phyloP scores from a whole-genome alignment of 2,113 vertebrate genomes.

The Chaenocephalus aceratus region DNA sequence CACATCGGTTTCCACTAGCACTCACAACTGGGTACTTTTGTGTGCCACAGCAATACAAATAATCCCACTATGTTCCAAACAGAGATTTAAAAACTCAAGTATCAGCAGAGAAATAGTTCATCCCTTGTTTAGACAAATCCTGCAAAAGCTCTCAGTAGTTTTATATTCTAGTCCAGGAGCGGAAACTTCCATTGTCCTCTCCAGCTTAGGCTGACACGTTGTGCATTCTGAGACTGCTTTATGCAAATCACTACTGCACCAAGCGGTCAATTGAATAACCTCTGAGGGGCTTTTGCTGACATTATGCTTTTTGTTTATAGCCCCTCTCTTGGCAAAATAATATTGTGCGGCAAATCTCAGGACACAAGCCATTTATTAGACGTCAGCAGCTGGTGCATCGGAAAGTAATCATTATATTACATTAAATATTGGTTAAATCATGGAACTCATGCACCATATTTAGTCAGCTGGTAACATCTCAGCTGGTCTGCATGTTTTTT shows the following conservation, averaged over 20 bases:
- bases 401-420: neutral
- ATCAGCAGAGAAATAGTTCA: neutral
- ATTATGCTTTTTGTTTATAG: neutral
- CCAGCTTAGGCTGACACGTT: conserved; percentile 1
- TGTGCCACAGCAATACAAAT: neutral
- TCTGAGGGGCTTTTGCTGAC: conserved; percentile 18
- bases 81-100: neutral
- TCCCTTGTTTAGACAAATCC: neutral
- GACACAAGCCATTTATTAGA: neutral
- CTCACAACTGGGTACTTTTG: neutral
- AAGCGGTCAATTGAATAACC: conserved; percentile 9
- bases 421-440: conserved; percentile 21
- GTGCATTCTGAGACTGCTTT: neutral
- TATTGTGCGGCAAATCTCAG: neutral
- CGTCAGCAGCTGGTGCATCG: neutral
- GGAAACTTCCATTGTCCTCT: neutral
- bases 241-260: conserved; percentile 18
- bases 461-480: neutral
- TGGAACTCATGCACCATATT: neutral
- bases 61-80: neutral
- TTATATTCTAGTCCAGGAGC: neutral
- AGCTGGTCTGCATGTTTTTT: conserved; percentile 1
- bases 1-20: neutral
- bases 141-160: neutral
- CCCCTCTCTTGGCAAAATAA: neutral